Evolutionary conservation across 2,113 vertebrate genomes (phyloP).

Genomic region (Noturus placidus): DNA sequence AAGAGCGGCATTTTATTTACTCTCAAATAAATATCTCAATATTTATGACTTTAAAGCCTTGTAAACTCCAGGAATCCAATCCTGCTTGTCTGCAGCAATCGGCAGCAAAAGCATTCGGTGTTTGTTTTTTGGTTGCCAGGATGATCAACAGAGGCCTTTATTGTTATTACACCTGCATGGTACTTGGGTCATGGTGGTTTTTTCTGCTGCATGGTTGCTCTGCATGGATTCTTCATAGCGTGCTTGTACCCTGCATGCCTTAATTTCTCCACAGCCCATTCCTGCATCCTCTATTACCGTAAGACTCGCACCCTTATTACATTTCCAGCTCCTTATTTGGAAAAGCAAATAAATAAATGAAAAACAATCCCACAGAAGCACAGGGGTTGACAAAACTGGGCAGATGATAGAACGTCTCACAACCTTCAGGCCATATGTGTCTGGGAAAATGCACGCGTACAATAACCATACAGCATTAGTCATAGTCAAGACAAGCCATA

Average conservation of each 20-base stretch:
- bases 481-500: conserved; percentile 10
- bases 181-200: background rate
- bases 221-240: background rate
- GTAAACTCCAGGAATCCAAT: conserved; percentile 1
- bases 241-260: conserved; percentile 1
- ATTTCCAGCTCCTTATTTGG: conserved; percentile 32
- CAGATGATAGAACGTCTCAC: conserved; percentile 6
- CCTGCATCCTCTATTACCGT: conserved; percentile 18
- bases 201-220: background rate
- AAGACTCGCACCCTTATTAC: conserved; percentile 16
- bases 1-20: background rate
- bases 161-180: conserved; percentile 11
- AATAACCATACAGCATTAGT: background rate
- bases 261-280: background rate
- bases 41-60: conserved; percentile 17
- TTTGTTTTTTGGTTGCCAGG: conserved; percentile 13
- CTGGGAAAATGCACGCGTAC: background rate
- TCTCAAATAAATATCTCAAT: conserved; percentile 15
- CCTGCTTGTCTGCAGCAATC: background rate
- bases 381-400: conserved; percentile 37
- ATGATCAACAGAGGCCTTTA: background rate
- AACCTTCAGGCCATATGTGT: conserved; percentile 9
- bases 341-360: conserved; percentile 44
- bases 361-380: conserved; percentile 36
- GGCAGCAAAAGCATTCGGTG: background rate